Base-by-base conservation (phyloP, 2,888 invertebrate species). In the Rotaria macrura region DNA sequence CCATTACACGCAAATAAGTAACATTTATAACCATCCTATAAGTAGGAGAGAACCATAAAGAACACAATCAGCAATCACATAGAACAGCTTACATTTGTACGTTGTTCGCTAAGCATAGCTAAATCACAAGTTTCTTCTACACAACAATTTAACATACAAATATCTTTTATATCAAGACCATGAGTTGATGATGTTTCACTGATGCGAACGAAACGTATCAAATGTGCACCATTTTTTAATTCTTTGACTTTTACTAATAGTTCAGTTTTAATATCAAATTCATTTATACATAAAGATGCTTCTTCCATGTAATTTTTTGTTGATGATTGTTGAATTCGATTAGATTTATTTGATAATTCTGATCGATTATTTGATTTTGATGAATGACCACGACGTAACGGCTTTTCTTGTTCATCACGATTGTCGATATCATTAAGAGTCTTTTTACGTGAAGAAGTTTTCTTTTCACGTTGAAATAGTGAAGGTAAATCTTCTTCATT, bases 141-240 rank as follows among this genome's bases (percentile, higher is more conserved):
- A 43, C 79, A 79, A 79, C 79, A 79, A 43, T 79, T 40, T 79
- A 79, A 25, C 79, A 79, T 79, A 79, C 79, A 79, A n/a, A 79
- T 43, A 79, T 79, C 79, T 79, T 79, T 79, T 1, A 43, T 79
- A 79, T 79, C 43, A n/a, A 79, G 79, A n/a, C 79, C 79, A 79
- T 79, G 79, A n/a, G 79, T 10, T 25, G 79, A 25, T 25, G 79
- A 43, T 43, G 79, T 23, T n/a, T 79, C 79, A 7, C n/a, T n/a
- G 14, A 79, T 25, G 6, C 14, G 40, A 43, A 79, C 43, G 43
- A 79, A 43, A n/a, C 79, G 79, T 43, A 79, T 79, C 43, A 79
- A 25, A n/a, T 12, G 79, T 25, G 43, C 79, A 43, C 79, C 79
- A 79, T 79, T 40, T 79, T 79, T 79, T 23, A 79, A n/a, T 40